phyloP scores from a whole-genome alignment of 2,888 invertebrate genomes.

The Volucella inanis region DNA sequence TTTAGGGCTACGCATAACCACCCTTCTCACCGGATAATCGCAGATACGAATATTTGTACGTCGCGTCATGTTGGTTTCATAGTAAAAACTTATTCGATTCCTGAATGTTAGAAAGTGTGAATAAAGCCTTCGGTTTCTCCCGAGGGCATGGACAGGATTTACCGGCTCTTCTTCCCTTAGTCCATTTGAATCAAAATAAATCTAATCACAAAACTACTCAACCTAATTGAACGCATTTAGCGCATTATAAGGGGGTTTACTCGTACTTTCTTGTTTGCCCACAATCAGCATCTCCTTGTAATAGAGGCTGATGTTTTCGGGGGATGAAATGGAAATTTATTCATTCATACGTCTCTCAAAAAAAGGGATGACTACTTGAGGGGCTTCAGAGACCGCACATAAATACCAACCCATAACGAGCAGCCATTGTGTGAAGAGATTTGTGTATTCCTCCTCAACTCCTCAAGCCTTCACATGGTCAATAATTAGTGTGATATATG shows the following conservation, averaged over 20 bases:
- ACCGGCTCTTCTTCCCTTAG: conserved; percentile 45
- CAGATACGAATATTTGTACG: too few relatives aligned
- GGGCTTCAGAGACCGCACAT: conserved; percentile 33
- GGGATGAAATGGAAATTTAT: conserved; percentile 66
- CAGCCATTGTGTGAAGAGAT: conserved; percentile 33
- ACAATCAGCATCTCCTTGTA: conserved; percentile 52
- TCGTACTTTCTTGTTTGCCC: conserved; percentile 29
- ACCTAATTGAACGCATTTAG: conserved; percentile 72
- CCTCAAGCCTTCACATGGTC: conserved; percentile 37
- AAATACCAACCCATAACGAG: conserved; percentile 47
- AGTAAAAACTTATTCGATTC: conserved; percentile 29
- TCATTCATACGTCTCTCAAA: conserved; percentile 52
- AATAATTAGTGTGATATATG: conserved; percentile 66
- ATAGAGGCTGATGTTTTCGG: conserved; percentile 14
- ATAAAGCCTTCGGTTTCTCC: conserved; percentile 16
- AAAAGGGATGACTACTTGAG: conserved; percentile 11
- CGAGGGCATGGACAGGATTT: conserved; percentile 37
- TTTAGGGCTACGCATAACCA: conserved; percentile 47
- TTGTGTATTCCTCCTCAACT: conserved; percentile 30
- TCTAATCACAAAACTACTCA: conserved; percentile 73
- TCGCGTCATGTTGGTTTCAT: not conserved
- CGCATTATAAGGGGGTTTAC: conserved; percentile 53
- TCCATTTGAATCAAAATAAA: conserved; percentile 64
- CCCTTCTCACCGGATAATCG: conserved; percentile 16
- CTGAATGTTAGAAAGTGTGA: conserved; percentile 32